Evolutionary conservation across 2,797 vertebrate species (phyloP).

Genomic region (Thunnus albacares): DNA sequence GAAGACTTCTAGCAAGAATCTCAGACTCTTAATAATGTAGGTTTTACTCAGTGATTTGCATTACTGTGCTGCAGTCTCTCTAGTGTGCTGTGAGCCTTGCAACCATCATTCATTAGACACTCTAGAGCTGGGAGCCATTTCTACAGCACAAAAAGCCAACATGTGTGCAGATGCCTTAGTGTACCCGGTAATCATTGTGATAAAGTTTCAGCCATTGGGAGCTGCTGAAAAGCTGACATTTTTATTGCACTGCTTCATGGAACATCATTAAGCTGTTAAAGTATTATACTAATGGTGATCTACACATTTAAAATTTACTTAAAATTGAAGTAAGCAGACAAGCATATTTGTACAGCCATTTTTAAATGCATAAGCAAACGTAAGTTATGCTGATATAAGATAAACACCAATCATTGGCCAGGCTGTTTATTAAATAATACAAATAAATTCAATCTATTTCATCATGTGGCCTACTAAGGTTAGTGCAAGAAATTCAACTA

Average conservation of each 20-base stretch:
- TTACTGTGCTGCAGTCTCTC: slow-evolving; percentile 40
- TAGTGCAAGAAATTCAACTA: background rate
- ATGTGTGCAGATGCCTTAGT: slow-evolving; percentile 64
- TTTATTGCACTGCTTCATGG: slow-evolving; percentile 54
- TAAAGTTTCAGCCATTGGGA: slow-evolving; percentile 61
- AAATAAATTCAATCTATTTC: slow-evolving; percentile 1
- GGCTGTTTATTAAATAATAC: background rate
- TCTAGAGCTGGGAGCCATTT: slow-evolving; percentile 57
- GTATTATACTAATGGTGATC: slow-evolving; percentile 25
- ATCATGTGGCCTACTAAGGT: background rate
- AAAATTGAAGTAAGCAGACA: slow-evolving; percentile 10
- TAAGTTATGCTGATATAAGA: slow-evolving; percentile 5
- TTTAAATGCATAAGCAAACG: slow-evolving; percentile 14
- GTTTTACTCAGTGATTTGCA: slow-evolving; percentile 45
- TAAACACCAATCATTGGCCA: background rate
- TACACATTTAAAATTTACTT: slow-evolving; percentile 39
- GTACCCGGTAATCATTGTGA: slow-evolving; percentile 61
- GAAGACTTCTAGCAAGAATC: slow-evolving; percentile 28
- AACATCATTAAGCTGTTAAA: slow-evolving; percentile 40
- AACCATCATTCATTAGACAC: slow-evolving; percentile 58
- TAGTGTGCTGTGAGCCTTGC: slow-evolving; percentile 35
- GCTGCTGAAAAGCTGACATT: slow-evolving; percentile 56
- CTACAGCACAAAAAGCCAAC: slow-evolving; percentile 53
- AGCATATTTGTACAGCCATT: slow-evolving; percentile 6
- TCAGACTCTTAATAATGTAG: slow-evolving; percentile 42